Conservation (phyloP, 2,113 vertebrate species). For the Galbula dea region DNA sequence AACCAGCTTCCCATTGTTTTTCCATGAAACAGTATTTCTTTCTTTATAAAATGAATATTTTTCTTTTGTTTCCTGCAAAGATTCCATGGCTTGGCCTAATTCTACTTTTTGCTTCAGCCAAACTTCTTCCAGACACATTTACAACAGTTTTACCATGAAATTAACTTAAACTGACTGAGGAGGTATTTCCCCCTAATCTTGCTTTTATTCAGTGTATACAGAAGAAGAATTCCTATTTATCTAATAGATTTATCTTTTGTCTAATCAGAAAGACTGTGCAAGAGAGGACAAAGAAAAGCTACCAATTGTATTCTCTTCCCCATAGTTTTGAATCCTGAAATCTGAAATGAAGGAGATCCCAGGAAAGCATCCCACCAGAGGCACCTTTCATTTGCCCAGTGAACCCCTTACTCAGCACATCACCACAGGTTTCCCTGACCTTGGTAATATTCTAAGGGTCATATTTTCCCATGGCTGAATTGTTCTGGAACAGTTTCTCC, state of each 20-base stretch:
- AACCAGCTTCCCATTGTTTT: background rate
- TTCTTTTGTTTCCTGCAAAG: background rate
- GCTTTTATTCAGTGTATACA: background rate
- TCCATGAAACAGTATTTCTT: background rate
- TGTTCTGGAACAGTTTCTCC: slow-evolving; percentile 70
- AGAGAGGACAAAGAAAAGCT: background rate
- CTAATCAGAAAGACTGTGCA: background rate
- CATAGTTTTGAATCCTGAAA: background rate
- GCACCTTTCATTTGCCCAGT: slow-evolving; percentile 54
- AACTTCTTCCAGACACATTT: background rate
- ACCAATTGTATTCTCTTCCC: background rate
- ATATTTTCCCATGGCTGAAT: slow-evolving; percentile 73
- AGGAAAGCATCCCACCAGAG: slow-evolving; percentile 45
- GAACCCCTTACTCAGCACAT: slow-evolving; percentile 54
- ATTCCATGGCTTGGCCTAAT: background rate
- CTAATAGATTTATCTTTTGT: background rate
- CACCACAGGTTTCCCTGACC: slow-evolving; percentile 56
- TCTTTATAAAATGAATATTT: background rate
- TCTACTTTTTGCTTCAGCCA: background rate
- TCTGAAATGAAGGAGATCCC: slow-evolving; percentile 6
- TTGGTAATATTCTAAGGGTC: slow-evolving; percentile 63
- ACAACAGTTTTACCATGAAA: background rate
- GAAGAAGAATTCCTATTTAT: background rate
- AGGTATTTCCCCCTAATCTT: rapidly evolving
- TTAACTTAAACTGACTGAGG: background rate